These are phyloP conservation scores for Hypomecis punctinalis DNA, from an alignment of 2,888 invertebrate genomes.

Conservation along the genomic window DNA sequence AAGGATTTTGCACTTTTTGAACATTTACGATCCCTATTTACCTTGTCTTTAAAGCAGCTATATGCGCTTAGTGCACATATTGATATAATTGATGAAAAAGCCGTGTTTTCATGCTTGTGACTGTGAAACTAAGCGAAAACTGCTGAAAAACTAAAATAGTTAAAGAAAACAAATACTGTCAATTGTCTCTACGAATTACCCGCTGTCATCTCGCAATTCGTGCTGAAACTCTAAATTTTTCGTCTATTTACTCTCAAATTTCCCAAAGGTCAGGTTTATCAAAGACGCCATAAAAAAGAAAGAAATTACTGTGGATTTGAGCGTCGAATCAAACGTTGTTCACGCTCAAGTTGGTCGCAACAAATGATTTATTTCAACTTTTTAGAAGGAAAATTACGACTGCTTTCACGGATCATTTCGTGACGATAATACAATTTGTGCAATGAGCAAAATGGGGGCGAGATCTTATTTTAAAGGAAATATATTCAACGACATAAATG, in stretches of 20 bases:
- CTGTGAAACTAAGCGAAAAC: too few species aligned
- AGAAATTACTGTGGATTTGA: slow-evolving; percentile 3
- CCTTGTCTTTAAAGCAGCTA: too few species aligned
- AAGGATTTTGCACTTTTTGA: too few species aligned
- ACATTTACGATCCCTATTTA: too few species aligned
- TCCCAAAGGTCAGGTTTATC: not conserved
- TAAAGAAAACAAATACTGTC: too few species aligned
- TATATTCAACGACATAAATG: slow-evolving; percentile 4
- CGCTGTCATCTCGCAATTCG: too few species aligned
- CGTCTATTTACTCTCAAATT: not conserved
- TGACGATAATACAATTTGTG: slow-evolving; percentile 28
- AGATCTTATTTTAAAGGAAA: slow-evolving; percentile 2
- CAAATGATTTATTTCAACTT: slow-evolving; percentile 38
- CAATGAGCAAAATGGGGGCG: slow-evolving; percentile 11
- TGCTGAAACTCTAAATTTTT: not conserved
- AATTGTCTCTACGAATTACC: too few species aligned
- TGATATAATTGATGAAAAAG: too few species aligned
- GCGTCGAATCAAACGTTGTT: slow-evolving; percentile 19
- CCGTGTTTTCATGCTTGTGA: too few species aligned
- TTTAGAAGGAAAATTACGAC: slow-evolving; percentile 32
- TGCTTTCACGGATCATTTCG: slow-evolving; percentile 40
- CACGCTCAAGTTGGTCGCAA: slow-evolving; percentile 30
- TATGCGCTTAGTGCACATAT: too few species aligned
- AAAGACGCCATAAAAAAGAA: not conserved
- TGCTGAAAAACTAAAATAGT: too few species aligned